Evolutionary conservation across 2,113 vertebrate species (phyloP).

Genomic region (Peucedramus taeniatus): DNA sequence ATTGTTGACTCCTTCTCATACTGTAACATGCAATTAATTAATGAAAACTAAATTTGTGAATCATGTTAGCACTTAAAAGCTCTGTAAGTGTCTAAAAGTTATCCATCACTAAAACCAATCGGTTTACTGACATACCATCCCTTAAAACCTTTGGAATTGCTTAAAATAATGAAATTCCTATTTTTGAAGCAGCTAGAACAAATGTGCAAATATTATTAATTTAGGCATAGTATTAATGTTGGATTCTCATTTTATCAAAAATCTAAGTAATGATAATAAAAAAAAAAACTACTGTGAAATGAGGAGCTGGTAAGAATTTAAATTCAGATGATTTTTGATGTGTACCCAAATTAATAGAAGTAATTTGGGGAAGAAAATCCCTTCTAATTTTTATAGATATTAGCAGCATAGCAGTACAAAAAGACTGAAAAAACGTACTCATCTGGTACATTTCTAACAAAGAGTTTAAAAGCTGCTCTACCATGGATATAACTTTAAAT

Average conservation of each 20-base stretch:
- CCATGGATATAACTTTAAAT: background rate
- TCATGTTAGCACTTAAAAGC: background rate
- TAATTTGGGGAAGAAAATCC: background rate
- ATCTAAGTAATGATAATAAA: background rate
- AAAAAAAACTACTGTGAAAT: background rate
- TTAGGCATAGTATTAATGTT: background rate
- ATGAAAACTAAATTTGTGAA: background rate
- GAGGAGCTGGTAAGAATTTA: background rate
- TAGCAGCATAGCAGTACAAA: background rate
- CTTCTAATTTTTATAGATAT: background rate
- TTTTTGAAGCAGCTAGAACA: background rate
- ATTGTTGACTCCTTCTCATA: background rate
- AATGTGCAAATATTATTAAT: background rate
- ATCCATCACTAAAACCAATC: background rate
- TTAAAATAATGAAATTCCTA: background rate
- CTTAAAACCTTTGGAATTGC: background rate
- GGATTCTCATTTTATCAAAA: background rate
- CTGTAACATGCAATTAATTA: background rate
- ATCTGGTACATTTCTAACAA: background rate
- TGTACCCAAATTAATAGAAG: background rate
- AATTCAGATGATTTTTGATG: background rate
- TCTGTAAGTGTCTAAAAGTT: background rate
- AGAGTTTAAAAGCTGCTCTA: background rate
- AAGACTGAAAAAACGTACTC: background rate
- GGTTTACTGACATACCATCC: background rate